phyloP scores from a whole-genome alignment of 2,888 invertebrate genomes.

The Lepeophtheirus nordmannii region DNA sequence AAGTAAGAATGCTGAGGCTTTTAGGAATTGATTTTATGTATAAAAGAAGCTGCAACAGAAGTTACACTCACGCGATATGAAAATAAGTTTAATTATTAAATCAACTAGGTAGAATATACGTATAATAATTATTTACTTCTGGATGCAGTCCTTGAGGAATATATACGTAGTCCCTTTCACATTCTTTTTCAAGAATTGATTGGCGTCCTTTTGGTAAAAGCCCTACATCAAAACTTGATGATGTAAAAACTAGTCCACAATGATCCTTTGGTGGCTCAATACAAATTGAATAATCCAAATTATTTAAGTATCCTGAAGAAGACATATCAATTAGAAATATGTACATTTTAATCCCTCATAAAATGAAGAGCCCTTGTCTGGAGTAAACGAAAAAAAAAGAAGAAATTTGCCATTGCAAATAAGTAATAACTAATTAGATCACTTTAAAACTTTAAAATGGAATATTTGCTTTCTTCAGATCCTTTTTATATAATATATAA shows the following conservation, averaged over 20 bases:
- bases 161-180: not conserved
- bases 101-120: too few relatives aligned
- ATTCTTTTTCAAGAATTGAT: not conserved
- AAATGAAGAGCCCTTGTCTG: not conserved
- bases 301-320: not conserved
- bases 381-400: not conserved
- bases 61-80: too few relatives aligned
- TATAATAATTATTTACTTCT: not conserved
- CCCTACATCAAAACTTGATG: too few relatives aligned
- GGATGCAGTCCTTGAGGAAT: not conserved
- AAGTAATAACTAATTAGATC: not conserved
- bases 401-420: not conserved
- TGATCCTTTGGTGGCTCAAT: not conserved
- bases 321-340: not conserved
- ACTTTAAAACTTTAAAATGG: too few relatives aligned
- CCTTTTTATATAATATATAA: too few relatives aligned
- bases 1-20: too few relatives aligned
- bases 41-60: too few relatives aligned
- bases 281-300: not conserved
- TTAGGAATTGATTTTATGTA: too few relatives aligned
- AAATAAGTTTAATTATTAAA: too few relatives aligned
- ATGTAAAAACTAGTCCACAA: not conserved
- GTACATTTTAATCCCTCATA: too few relatives aligned
- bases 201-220: too few relatives aligned
- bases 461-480: too few relatives aligned